Percentiles rank a stretch among this genome's conserved stretches.
Evolutionary conservation across 2,888 invertebrate species (phyloP).

Genomic region (Dendrolimus houi): DNA sequence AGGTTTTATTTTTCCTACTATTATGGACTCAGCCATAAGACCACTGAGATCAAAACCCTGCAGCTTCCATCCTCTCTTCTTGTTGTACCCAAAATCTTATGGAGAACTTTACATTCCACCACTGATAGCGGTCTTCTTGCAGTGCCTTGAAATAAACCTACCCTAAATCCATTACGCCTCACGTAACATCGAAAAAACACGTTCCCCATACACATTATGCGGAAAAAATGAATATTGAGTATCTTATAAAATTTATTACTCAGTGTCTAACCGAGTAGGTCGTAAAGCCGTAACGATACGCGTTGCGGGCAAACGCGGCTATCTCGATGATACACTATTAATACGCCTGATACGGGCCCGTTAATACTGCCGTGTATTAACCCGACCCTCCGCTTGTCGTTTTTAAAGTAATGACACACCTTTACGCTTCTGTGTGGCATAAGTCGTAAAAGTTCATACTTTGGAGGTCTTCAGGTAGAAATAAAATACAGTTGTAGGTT

Average conservation of each 20-base stretch:
- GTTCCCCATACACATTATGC: neutral
- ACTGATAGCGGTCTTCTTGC: too few relatives aligned
- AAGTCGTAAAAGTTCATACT: neutral
- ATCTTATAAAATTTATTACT: slow-evolving; percentile 9
- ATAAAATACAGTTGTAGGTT: too few relatives aligned
- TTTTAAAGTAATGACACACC: slow-evolving; percentile 2
- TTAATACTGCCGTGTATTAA: slow-evolving; percentile 52
- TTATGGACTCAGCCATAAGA: too few relatives aligned
- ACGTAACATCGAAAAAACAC: neutral
- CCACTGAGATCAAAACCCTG: too few relatives aligned
- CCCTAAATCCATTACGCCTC: neutral
- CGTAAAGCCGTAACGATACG: slow-evolving; percentile 24
- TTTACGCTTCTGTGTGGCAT: slow-evolving; percentile 4
- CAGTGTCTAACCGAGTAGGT: slow-evolving; percentile 12
- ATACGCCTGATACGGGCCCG: slow-evolving; percentile 52
- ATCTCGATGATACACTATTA: slow-evolving; percentile 68
- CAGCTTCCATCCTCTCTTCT: too few relatives aligned
- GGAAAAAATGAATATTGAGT: slow-evolving; percentile 5
- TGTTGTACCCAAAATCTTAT: too few relatives aligned
- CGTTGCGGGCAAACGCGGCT: slow-evolving; percentile 20
- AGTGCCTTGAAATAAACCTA: neutral
- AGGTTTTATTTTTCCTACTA: too few relatives aligned
- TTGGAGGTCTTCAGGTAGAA: too few relatives aligned
- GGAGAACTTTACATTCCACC: too few relatives aligned
- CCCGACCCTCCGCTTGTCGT: slow-evolving; percentile 14